Evolutionary conservation across 30 jellyfish, hydroid and myxozoan species (phyloP).

Genomic region (Cassiopea andromeda): DNA sequence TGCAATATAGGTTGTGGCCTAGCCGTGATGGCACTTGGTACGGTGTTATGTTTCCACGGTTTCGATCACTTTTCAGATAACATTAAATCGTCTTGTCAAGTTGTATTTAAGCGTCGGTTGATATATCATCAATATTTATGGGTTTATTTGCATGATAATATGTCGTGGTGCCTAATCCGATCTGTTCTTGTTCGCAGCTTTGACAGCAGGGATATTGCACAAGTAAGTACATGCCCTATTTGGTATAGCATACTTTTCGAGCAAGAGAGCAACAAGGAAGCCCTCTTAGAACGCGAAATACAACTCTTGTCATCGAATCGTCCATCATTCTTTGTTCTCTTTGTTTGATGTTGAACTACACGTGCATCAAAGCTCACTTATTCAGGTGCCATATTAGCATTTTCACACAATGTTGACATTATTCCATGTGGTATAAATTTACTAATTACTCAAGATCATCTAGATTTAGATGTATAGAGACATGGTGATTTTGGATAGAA

Average conservation of each 20-base stretch:
- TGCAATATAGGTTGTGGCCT: slow-evolving; percentile 25
- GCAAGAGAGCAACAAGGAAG: neutral
- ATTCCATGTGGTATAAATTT: neutral
- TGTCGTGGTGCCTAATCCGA: slow-evolving; percentile 41
- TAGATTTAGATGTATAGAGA: too few species aligned
- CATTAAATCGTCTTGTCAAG: neutral
- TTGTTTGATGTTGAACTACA: slow-evolving; percentile 11
- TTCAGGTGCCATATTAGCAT: slow-evolving; percentile 21
- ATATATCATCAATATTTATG: slow-evolving; percentile 35
- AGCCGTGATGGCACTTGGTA: slow-evolving; percentile 33
- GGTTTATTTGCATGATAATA: neutral
- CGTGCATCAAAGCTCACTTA: slow-evolving; percentile 2
- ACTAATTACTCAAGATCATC: too few species aligned
- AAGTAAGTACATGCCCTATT: slow-evolving; percentile 19
- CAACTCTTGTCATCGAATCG: slow-evolving; percentile 46
- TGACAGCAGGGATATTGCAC: slow-evolving; percentile 56
- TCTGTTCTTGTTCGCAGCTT: slow-evolving; percentile 28
- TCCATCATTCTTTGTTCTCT: slow-evolving; percentile 51
- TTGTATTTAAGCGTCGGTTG: neutral
- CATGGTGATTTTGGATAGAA: too few species aligned
- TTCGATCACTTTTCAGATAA: neutral
- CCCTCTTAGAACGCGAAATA: neutral
- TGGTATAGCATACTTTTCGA: neutral
- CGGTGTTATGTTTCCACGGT: neutral
- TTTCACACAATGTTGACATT: neutral